These are phyloP conservation scores for Colletes gigas DNA, from an alignment of 1,140 invertebrate genomes.

Conservation along the genomic window DNA sequence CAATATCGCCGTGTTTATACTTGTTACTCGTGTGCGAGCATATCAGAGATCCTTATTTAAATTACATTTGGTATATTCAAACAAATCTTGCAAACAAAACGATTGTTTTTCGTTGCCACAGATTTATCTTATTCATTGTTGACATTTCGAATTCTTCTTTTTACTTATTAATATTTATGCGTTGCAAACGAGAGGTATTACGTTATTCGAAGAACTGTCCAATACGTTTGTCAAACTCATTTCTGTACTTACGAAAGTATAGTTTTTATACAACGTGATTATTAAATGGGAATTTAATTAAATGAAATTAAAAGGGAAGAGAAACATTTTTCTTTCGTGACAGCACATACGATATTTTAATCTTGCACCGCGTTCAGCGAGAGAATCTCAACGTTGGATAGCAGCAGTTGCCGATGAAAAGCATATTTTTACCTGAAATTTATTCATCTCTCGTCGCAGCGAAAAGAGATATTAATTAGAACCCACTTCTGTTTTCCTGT, in stretches of 20 bases:
- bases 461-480: constrained; percentile 41
- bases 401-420: constrained; percentile 13
- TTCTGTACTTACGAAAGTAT: background rate
- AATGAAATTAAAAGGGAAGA: background rate
- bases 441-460: constrained; percentile 35
- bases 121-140: background rate
- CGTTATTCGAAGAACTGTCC: background rate
- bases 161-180: background rate
- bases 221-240: background rate
- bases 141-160: background rate
- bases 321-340: background rate
- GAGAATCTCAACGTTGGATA: background rate
- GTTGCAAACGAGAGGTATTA: background rate
- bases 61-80: too few relatives aligned
- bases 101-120: too few relatives aligned
- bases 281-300: background rate
- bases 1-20: background rate
- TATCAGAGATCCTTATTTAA: too few relatives aligned
- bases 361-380: background rate
- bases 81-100: too few relatives aligned
- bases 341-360: background rate
- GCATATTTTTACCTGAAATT: constrained; percentile 39
- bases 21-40: too few relatives aligned
- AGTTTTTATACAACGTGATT: background rate
- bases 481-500: constrained; percentile 4